A percentile compares a stretch with the other conserved stretches of the same genome.
Conservation (phyloP, 1,140 invertebrate species). For the Drosophila paulistorum region DNA sequence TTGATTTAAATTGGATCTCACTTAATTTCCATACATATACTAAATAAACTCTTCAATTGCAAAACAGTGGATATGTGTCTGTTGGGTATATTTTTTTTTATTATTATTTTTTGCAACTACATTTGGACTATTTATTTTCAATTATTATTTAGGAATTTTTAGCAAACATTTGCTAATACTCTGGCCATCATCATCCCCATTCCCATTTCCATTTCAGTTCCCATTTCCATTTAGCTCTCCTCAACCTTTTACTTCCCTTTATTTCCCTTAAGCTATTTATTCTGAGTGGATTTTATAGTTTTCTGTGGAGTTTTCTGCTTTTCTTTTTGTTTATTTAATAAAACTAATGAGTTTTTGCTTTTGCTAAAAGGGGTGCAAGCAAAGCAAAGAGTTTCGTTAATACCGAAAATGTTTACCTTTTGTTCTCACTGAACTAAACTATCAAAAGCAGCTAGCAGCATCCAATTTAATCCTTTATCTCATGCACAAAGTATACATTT, state of each 20-base stretch:
- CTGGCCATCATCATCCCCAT: too few relatives aligned
- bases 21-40: too few relatives aligned
- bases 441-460: neutral
- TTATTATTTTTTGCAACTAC: neutral
- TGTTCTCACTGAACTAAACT: neutral
- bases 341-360: slow-evolving; percentile 19
- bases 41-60: too few relatives aligned
- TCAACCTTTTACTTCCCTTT: neutral
- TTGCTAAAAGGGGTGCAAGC: neutral
- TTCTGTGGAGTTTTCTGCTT: neutral
- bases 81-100: too few relatives aligned
- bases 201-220: neutral
- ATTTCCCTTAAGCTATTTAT: slow-evolving; percentile 3
- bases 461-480: neutral
- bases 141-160: slow-evolving; percentile 11
- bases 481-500: slow-evolving; percentile 5
- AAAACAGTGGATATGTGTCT: too few relatives aligned
- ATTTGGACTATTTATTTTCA: slow-evolving; percentile 13
- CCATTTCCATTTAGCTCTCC: neutral
- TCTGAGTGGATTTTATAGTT: slow-evolving; percentile 17
- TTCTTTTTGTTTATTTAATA: slow-evolving; percentile 19
- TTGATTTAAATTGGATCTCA: too few relatives aligned
- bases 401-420: slow-evolving; percentile 17
- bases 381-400: slow-evolving; percentile 10
- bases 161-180: slow-evolving; percentile 1